These are phyloP conservation scores for Pelobates fuscus DNA, from an alignment of 2,113 vertebrate species.

Conservation along the genomic window DNA sequence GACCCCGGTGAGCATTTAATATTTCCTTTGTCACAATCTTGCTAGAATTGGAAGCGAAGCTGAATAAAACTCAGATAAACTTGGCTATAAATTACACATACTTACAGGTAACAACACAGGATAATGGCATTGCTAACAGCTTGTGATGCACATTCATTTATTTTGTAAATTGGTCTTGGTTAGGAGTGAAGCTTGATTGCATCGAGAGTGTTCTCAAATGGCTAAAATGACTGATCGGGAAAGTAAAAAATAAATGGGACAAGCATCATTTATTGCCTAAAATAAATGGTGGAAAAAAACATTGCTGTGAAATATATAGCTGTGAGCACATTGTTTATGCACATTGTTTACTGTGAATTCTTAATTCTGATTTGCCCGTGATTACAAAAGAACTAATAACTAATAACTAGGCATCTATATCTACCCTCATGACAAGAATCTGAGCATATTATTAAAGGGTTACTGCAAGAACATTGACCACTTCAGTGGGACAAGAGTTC, in stretches of 20 bases:
- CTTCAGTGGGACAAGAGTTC: too few species aligned
- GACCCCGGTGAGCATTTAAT: constrained; percentile 15
- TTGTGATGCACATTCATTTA: not conserved
- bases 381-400: too few species aligned
- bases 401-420: too few species aligned
- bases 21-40: constrained; percentile 38
- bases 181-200: constrained; percentile 52
- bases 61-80: constrained; percentile 21
- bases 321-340: too few species aligned
- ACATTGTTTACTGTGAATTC: too few species aligned
- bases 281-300: constrained; percentile 11
- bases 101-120: not conserved
- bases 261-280: constrained; percentile 58
- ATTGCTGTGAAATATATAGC: too few species aligned
- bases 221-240: constrained; percentile 49
- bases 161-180: constrained; percentile 31
- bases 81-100: constrained; percentile 18
- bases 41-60: constrained; percentile 19
- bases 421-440: too few species aligned
- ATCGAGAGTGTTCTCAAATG: constrained; percentile 34
- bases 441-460: too few species aligned
- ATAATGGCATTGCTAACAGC: constrained; percentile 1
- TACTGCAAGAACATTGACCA: too few species aligned
- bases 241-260: constrained; percentile 53
- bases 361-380: too few species aligned